Base-by-base conservation (phyloP, 1,140 invertebrate genomes). In the Odontomachus brunneus region DNA sequence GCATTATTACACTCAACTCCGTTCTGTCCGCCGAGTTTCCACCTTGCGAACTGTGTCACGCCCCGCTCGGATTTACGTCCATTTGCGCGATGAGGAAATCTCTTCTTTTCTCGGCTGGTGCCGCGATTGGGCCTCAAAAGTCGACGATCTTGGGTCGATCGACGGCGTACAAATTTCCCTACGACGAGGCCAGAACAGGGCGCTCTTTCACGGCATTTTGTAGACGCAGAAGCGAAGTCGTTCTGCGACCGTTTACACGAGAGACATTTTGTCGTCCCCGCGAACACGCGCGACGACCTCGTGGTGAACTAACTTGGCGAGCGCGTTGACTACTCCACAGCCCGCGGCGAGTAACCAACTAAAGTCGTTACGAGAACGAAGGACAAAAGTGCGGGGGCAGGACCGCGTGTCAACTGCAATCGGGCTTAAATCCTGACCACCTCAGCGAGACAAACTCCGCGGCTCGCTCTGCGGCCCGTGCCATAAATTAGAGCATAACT, bases 401-500 rank as follows among this genome's bases (percentile, higher is more conserved):
- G 62, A 57, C 29, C 15, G 26, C n/a, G 33, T 48, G 51, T 82
- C 26, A 84, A 78, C 55, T 72, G 59, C 48, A 65, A 78, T 74
- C 67, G 60, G 53, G 33, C 15, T 84, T 86, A 84, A 81, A 84
- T 81, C 48, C 60, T 14, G 44, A 15, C n/a, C 14, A n/a, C 53
- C 49, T 66, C 80, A 65, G 63, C 57, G 44, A 44, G 29, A 71
- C 59, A 84, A 80, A 78, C 51, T 85, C 59, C 26, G 15, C 17
- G 29, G 24, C 59, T 73, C 51, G 66, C 4, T 44, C 38, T 73
- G 51, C 24, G 60, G 44, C 63, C 38, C 29, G 59, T n/a, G 75
- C 49, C 71, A 81, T 89, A 89, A 89, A 89, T 89, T 89, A 89
- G 51, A 66, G 71, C 80, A 82, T 81, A 85, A 89, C 76, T 89